These are phyloP conservation scores for Peromyscus leucopus DNA, from an alignment of 2,113 vertebrate species.

Conservation along the genomic window DNA sequence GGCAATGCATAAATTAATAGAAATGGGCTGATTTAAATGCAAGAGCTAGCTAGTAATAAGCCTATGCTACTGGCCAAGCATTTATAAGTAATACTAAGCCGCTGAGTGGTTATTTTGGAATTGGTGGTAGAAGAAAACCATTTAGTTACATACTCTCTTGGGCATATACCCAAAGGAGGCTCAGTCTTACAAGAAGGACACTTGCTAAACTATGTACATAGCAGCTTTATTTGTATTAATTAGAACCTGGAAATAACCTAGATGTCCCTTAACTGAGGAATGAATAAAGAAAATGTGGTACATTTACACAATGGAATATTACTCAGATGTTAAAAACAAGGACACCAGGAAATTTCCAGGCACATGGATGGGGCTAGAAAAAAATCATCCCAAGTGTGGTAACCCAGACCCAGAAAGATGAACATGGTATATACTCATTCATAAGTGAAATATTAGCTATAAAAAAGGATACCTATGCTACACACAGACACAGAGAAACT, in stretches of 20 bases:
- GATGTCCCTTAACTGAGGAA: not conserved
- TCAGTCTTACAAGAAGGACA: not conserved
- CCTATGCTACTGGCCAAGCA: no score
- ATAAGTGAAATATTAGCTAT: not conserved
- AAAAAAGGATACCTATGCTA: not conserved
- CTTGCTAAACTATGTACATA: not conserved
- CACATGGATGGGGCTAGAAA: not conserved
- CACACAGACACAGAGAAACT: not conserved
- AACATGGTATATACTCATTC: not conserved
- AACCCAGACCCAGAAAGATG: not conserved
- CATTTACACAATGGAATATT: not conserved
- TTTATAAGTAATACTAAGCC: no score
- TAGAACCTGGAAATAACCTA: not conserved
- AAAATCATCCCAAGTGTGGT: not conserved
- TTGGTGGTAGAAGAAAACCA: no score
- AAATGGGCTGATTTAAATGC: no score
- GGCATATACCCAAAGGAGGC: not conserved
- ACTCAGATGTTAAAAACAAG: not conserved
- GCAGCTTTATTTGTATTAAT: not conserved
- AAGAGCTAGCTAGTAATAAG: no score
- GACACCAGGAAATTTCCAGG: not conserved
- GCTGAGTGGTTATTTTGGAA: no score
- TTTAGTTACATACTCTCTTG: not conserved
- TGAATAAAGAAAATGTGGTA: not conserved
- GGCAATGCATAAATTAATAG: no score